These are phyloP conservation scores for Hepsetus odoe DNA, from an alignment of 2,113 vertebrate species.

Conservation along the genomic window DNA sequence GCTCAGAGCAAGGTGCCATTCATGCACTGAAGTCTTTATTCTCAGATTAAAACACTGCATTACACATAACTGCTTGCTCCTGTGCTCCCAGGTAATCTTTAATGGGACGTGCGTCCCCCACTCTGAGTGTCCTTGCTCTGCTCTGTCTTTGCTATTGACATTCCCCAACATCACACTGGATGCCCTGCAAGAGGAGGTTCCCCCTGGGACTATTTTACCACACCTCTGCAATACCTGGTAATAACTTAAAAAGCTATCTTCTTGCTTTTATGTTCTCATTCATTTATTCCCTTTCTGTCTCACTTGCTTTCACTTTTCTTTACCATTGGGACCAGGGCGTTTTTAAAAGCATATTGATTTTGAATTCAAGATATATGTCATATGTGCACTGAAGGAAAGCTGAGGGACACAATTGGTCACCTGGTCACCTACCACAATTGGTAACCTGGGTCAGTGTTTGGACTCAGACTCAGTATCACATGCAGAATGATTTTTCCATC, in stretches of 20 bases:
- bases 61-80: neutral
- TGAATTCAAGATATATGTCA: conserved; percentile 21
- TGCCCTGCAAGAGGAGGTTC: conserved; percentile 56
- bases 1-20: neutral
- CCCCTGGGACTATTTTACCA: conserved; percentile 69
- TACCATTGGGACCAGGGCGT: neutral
- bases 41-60: neutral
- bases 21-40: neutral
- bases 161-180: conserved; percentile 66
- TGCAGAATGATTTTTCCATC: neutral
- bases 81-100: conserved; percentile 72
- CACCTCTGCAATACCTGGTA: conserved; percentile 84
- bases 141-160: conserved; percentile 55
- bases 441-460: neutral
- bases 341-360: conserved; percentile 25
- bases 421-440: too few relatives aligned
- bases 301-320: neutral
- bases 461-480: neutral
- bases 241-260: neutral
- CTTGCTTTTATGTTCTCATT: neutral
- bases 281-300: neutral
- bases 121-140: conserved; percentile 74
- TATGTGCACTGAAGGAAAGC: neutral
- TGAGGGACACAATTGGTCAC: neutral
- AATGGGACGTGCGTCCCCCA: conserved; percentile 70